Conservation (phyloP, 2,888 invertebrate species). For the Rhimphoctona megacephalus region DNA sequence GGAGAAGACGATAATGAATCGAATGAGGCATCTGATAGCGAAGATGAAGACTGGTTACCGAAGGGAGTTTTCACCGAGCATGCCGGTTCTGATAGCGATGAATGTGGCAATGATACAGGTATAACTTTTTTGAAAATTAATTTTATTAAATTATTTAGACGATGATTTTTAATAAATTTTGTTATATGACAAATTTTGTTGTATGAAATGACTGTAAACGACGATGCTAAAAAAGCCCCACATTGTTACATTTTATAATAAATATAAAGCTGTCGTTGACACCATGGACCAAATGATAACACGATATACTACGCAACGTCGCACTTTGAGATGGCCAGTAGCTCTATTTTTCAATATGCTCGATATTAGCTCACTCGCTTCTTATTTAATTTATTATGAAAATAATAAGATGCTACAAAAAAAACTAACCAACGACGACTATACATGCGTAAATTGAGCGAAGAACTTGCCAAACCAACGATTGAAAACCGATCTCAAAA, state of each 20-base stretch:
- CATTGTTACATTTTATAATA: neutral
- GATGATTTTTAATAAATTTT: too few species aligned
- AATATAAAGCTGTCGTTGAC: slow-evolving; percentile 7
- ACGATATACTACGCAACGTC: neutral
- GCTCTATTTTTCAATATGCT: neutral
- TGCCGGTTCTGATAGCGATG: too few species aligned
- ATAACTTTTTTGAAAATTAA: too few species aligned
- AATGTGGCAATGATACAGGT: too few species aligned
- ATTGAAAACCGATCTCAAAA: slow-evolving; percentile 6
- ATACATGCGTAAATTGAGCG: slow-evolving; percentile 3
- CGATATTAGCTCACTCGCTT: neutral
- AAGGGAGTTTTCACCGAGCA: too few species aligned
- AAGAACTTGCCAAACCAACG: slow-evolving; percentile 6
- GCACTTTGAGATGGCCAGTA: neutral
- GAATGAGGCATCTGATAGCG: too few species aligned
- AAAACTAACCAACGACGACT: slow-evolving; percentile 1
- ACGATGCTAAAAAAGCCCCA: too few species aligned
- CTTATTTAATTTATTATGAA: slow-evolving; percentile 5
- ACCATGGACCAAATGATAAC: neutral
- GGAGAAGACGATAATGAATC: too few species aligned
- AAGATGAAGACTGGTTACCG: too few species aligned
- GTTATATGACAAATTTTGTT: too few species aligned
- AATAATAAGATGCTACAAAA: neutral
- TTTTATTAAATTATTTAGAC: too few species aligned
- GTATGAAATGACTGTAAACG: too few species aligned